Conservation (phyloP, 2,113 vertebrate genomes). For the Mobula hypostoma region DNA sequence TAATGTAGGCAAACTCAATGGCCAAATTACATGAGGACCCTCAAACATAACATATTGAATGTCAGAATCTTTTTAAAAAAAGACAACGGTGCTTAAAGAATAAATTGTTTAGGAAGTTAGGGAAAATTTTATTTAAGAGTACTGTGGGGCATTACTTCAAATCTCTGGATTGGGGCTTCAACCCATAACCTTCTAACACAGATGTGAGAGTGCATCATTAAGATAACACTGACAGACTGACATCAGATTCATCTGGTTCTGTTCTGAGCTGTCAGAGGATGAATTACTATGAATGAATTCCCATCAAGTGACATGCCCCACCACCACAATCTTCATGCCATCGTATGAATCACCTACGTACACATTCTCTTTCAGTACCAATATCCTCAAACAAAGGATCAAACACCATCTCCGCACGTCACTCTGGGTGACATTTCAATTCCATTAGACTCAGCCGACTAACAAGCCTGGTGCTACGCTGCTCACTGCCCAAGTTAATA, state of each 20-base stretch:
- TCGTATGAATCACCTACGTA: background rate
- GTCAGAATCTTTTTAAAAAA: background rate
- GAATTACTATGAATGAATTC: background rate
- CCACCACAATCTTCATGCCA: background rate
- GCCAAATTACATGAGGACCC: background rate
- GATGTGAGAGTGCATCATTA: background rate
- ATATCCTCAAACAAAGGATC: background rate
- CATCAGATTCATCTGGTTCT: background rate
- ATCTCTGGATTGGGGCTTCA: background rate
- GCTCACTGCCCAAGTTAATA: background rate
- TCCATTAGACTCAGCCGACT: background rate
- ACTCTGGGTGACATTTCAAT: background rate
- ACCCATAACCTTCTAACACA: background rate
- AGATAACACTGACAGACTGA: background rate
- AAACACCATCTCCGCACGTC: no score
- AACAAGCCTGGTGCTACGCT: background rate
- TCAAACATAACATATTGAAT: background rate
- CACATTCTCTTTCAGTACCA: background rate
- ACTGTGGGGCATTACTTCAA: background rate
- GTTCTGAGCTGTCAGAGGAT: background rate
- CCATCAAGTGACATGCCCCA: background rate
- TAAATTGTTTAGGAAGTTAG: background rate
- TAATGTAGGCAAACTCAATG: background rate
- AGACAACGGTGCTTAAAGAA: background rate
- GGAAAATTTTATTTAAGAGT: background rate